phyloP scores from a whole-genome alignment of 2,888 invertebrate genomes.

The Cartodere bifasciata region DNA sequence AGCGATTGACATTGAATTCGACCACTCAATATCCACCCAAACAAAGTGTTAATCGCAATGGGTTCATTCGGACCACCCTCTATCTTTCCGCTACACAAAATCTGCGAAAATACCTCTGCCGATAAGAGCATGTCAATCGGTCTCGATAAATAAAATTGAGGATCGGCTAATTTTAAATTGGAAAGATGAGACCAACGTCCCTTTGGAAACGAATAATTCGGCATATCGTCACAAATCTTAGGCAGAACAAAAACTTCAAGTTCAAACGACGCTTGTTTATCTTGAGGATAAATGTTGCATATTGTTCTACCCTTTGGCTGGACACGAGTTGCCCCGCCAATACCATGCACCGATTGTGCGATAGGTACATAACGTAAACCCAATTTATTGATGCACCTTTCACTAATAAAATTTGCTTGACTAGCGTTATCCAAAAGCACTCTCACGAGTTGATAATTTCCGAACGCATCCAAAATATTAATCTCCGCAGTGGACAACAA shows the following conservation, averaged over 20 bases:
- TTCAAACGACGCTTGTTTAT: neutral
- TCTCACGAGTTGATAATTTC: neutral
- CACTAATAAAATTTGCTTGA: neutral
- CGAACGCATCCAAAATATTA: neutral
- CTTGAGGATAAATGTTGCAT: neutral
- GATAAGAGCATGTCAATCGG: no score
- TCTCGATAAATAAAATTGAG: no score
- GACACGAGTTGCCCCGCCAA: slow-evolving; percentile 1
- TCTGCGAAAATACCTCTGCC: no score
- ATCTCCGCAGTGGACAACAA: no score
- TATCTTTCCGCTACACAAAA: no score
- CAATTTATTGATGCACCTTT: neutral
- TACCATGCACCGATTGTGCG: neutral
- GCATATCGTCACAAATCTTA: neutral
- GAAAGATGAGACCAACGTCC: neutral
- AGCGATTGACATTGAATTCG: neutral
- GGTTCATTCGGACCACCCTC: neutral
- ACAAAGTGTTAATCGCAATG: slow-evolving; percentile 2
- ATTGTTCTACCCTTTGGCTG: neutral
- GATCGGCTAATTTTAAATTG: no score
- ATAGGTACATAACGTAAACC: neutral
- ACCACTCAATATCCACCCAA: slow-evolving; percentile 3
- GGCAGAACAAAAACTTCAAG: neutral
- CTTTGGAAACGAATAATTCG: neutral
- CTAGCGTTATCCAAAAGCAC: slow-evolving; percentile 1